Conservation (phyloP, 2,113 vertebrate genomes). For the Saccopteryx leptura region DNA sequence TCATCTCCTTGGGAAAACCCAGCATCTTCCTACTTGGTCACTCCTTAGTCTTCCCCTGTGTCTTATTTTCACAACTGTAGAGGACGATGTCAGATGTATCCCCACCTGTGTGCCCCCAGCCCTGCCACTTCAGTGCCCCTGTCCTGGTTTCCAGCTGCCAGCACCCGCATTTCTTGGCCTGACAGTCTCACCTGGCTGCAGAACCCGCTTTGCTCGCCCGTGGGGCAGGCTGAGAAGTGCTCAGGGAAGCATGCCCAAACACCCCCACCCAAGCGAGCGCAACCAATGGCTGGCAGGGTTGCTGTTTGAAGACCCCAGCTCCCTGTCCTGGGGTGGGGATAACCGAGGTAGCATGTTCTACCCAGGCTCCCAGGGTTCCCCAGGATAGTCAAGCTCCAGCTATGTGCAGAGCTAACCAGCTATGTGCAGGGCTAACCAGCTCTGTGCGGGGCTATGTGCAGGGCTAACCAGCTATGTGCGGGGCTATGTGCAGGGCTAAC, state of each 20-base stretch:
- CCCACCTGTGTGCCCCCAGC: background rate
- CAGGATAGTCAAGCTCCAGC: background rate
- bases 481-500: background rate
- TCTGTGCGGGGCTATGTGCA: background rate
- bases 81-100: background rate
- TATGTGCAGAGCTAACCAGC: rapidly evolving
- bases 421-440: too few relatives aligned
- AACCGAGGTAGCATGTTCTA: background rate
- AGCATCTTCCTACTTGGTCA: background rate
- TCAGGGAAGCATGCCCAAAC: background rate
- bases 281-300: background rate
- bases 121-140: background rate
- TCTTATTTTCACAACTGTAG: background rate
- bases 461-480: too few relatives aligned
- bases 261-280: background rate
- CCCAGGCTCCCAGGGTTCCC: background rate
- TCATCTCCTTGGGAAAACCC: constrained; percentile 1
- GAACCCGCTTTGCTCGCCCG: background rate
- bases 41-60: background rate
- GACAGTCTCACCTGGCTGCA: background rate
- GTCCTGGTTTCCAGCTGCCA: background rate
- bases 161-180: background rate
- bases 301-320: background rate
- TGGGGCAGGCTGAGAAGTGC: background rate
- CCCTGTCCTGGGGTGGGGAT: background rate